Base-by-base conservation (phyloP, 1,140 invertebrate genomes). In the Ceratina australensis region DNA sequence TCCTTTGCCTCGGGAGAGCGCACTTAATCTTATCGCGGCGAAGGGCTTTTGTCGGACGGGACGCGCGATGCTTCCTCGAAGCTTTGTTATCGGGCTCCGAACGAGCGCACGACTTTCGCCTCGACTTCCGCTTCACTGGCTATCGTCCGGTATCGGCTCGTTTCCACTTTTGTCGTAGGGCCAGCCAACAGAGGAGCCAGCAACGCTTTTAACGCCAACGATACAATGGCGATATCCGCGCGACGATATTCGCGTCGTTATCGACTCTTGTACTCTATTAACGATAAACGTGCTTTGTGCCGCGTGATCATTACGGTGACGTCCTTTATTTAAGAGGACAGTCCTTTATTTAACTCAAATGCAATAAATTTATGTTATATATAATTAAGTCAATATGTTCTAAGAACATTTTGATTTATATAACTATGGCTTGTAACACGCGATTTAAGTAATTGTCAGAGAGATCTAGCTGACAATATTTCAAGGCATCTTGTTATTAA, bases 11-110 rank as follows among this genome's bases (percentile, higher is more conserved):
- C 75, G 50, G 26, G 65, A 42, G 33, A 42, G 60, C 75, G 78
- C 80, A 82, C 80, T 87, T 88, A 88, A 88, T 88, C 87, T 88
- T 87, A 88, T 88, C 87, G 68, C 54, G 24, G 26, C 68, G 16
- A 42, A 42, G 47, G 73, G 78, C 79, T 85, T 84, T 84, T 77
- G 79, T 84, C 83, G 81, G 79, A 50, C 75, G 65, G 63, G 33
- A 42, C 33, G 81, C 33, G 81, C 69, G 81, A 86, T 85, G 84
- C 83, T 80, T 82, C 83, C 77, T 72, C 71, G 64, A 56, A 85
- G 83, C 73, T 85, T 78, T 85, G 73, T 86, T 86, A 86, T 86
- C 83, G 73, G 42, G 12, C 64, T 59, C 13, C 47, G 64, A 57
- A 18, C 54, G 56, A 49, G 72, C 47, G 42, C 72, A 82, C 80